phyloP scores from a whole-genome alignment of 2,113 vertebrate genomes.

The Hoplias malabaricus region DNA sequence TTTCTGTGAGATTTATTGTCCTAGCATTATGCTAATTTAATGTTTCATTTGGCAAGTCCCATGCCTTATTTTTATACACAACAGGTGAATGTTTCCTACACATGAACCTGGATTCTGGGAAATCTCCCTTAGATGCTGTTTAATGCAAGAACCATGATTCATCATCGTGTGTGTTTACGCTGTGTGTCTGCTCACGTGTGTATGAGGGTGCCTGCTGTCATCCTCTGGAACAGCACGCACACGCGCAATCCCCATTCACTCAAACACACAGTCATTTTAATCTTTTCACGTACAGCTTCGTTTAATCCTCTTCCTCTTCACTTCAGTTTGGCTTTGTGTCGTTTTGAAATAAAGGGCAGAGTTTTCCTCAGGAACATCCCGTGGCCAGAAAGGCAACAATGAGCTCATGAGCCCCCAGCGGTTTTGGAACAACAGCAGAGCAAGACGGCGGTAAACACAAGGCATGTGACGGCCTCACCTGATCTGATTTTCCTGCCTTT shows the following conservation, averaged over 20 bases:
- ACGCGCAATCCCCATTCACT: not conserved
- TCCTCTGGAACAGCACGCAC: not conserved
- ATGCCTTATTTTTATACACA: no score
- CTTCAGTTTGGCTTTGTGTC: conserved; percentile 20
- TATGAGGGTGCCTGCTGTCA: not conserved
- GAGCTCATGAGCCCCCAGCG: conserved; percentile 43
- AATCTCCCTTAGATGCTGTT: no score
- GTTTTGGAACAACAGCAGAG: conserved; percentile 17
- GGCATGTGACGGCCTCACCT: conserved; percentile 24
- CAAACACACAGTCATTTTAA: conserved; percentile 45
- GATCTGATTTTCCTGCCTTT: conserved; percentile 29
- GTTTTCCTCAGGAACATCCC: conserved; percentile 48
- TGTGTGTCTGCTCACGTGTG: not conserved
- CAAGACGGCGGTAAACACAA: conserved; percentile 18
- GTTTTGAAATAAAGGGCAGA: conserved; percentile 49
- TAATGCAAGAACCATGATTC: not conserved
- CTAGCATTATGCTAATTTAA: no score
- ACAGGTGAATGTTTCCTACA: no score
- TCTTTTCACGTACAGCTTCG: conserved; percentile 50
- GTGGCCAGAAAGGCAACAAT: conserved; percentile 56
- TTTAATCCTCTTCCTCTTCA: conserved; percentile 59
- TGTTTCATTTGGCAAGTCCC: no score
- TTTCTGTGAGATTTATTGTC: no score
- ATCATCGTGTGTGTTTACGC: not conserved
- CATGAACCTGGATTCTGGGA: no score